These are phyloP conservation scores for Agraylea sexmaculata DNA, from an alignment of 1,140 invertebrate genomes.

Conservation along the genomic window DNA sequence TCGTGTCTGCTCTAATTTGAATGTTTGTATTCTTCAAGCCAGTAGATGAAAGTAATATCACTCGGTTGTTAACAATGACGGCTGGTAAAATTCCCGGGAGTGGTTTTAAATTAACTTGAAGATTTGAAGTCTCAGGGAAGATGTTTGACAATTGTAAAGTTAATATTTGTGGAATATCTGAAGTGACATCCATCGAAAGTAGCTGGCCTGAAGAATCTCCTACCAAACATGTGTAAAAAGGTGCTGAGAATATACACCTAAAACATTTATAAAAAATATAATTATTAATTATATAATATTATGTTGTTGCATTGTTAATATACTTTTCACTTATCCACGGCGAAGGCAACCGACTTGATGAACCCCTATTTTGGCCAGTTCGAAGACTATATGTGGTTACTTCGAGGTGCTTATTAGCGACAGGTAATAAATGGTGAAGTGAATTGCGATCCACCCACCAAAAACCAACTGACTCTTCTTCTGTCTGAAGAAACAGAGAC, in stretches of 20 bases:
- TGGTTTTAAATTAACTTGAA: conserved; percentile 12
- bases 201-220: conserved; percentile 32
- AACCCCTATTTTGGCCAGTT: conserved; percentile 49
- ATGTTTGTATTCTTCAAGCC: conserved; percentile 25
- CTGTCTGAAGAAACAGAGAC: conserved; percentile 40
- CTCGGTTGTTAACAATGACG: conserved; percentile 28
- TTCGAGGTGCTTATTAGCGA: conserved; percentile 54
- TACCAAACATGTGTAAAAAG: conserved; percentile 50
- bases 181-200: conserved; percentile 38
- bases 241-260: conserved; percentile 51
- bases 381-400: conserved; percentile 53
- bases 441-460: conserved; percentile 52
- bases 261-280: conserved; percentile 19
- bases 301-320: conserved; percentile 5
- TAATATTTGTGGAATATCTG: conserved; percentile 31
- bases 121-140: conserved; percentile 21
- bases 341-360: conserved; percentile 47
- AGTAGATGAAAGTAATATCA: conserved; percentile 31
- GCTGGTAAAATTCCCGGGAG: conserved; percentile 26
- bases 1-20: conserved; percentile 23
- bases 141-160: conserved; percentile 30
- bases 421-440: conserved; percentile 54
- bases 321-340: conserved; percentile 51
- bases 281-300: too few relatives aligned
- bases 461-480: conserved; percentile 29